phyloP scores from a whole-genome alignment of 2,888 invertebrate species.

The Eubasilissa splendida region DNA sequence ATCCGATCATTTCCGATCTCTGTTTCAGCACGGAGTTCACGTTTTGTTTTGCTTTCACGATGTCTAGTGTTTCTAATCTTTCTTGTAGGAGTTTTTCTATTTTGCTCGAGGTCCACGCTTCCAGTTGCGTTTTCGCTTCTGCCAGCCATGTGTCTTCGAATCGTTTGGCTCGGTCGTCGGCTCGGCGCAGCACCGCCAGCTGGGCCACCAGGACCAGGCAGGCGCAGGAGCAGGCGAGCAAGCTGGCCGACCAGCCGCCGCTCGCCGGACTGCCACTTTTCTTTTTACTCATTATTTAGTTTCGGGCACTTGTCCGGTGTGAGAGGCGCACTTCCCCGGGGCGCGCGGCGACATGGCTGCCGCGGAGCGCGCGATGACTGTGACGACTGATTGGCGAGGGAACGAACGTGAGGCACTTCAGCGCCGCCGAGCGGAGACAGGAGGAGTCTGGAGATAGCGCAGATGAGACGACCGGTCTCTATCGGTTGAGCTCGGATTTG shows the following conservation, averaged over 20 bases:
- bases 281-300: slow-evolving; percentile 23
- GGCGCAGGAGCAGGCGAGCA: slow-evolving; percentile 36
- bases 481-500: slow-evolving; percentile 9
- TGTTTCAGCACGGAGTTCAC: slow-evolving; percentile 1
- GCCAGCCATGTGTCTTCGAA: slow-evolving; percentile 19
- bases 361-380: slow-evolving; percentile 4
- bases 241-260: slow-evolving; percentile 7
- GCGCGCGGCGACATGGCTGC: slow-evolving; percentile 25
- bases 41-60: slow-evolving; percentile 14
- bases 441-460: background rate
- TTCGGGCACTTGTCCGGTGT: slow-evolving; percentile 4
- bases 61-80: slow-evolving; percentile 23
- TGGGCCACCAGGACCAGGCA: slow-evolving; percentile 38
- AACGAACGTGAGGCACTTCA: slow-evolving; percentile 1
- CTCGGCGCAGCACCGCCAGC: slow-evolving; percentile 25
- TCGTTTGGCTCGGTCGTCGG: slow-evolving; percentile 24
- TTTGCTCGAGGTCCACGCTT: slow-evolving; percentile 7
- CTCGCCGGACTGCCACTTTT: slow-evolving; percentile 29
- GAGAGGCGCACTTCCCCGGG: background rate
- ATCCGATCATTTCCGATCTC: slow-evolving; percentile 27
- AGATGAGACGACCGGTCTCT: background rate
- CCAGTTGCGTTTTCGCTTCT: slow-evolving; percentile 11
- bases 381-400: slow-evolving; percentile 21
- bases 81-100: slow-evolving; percentile 24
- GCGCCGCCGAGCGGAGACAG: slow-evolving; percentile 15